Conservation (phyloP, 2,888 invertebrate species). For the Brachyptera risi region DNA sequence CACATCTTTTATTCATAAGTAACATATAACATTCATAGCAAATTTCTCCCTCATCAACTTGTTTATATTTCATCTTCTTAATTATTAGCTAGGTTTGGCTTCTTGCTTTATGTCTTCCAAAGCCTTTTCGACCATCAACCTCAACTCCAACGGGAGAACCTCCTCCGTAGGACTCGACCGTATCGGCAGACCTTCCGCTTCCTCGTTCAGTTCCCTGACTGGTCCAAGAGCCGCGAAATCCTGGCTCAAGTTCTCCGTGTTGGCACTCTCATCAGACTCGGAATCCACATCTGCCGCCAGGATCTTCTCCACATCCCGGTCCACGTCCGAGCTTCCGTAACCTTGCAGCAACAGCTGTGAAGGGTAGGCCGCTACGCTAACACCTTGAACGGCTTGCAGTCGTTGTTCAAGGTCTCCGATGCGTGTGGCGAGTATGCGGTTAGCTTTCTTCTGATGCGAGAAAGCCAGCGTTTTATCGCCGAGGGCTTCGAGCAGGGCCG, state of each 20-base stretch:
- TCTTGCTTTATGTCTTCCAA: conserved; percentile 42
- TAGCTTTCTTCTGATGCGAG: conserved; percentile 81
- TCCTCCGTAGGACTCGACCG: conserved; percentile 40
- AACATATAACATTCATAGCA: too few species aligned
- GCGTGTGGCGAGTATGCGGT: conserved; percentile 75
- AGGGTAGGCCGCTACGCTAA: conserved; percentile 53
- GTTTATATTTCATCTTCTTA: too few species aligned
- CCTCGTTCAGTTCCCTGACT: neutral
- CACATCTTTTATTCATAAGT: too few species aligned
- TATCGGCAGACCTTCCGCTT: too few species aligned
- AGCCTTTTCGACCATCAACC: conserved; percentile 57
- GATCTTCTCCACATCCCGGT: conserved; percentile 46
- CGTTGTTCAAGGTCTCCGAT: conserved; percentile 79
- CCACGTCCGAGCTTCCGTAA: conserved; percentile 52
- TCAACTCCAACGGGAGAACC: conserved; percentile 54
- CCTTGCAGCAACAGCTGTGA: conserved; percentile 64
- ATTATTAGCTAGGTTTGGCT: neutral
- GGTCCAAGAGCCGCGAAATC: too few species aligned
- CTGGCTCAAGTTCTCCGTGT: neutral
- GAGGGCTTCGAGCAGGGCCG: conserved; percentile 75
- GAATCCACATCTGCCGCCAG: conserved; percentile 30
- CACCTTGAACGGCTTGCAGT: conserved; percentile 58
- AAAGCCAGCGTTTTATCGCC: conserved; percentile 82
- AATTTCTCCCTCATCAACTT: too few species aligned
- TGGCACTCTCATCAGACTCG: neutral